Conservation (phyloP, 64 coral and sea anemone species). For the Actinia tenebrosa region DNA sequence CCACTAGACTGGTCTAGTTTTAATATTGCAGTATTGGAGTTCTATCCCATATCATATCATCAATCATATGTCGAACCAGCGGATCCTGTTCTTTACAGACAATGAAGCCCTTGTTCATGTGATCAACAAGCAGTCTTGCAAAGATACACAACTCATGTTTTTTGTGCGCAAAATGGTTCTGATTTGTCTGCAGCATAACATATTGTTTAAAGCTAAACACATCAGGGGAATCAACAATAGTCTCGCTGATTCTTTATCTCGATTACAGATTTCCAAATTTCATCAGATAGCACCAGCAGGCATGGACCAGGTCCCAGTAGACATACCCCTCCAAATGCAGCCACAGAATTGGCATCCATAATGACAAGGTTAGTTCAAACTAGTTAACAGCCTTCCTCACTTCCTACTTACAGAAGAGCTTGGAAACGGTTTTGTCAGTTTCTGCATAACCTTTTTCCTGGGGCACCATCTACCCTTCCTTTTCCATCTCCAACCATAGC, state of each 20-base stretch:
- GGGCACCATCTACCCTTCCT: background rate
- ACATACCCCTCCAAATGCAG: conserved; percentile 30
- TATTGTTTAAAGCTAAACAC: conserved; percentile 32
- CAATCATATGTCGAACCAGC: conserved; percentile 1
- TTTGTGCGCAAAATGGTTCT: conserved; percentile 40
- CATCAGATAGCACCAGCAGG: background rate
- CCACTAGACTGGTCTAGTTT: conserved; percentile 18
- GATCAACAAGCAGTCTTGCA: conserved; percentile 34
- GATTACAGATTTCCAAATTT: conserved; percentile 35
- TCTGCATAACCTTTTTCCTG: background rate
- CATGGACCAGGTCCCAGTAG: conserved; percentile 21
- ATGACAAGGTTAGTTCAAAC: conserved; percentile 20
- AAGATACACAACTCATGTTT: conserved; percentile 31
- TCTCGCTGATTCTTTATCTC: conserved; percentile 37
- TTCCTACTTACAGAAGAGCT: conserved; percentile 26
- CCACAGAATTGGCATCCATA: conserved; percentile 37
- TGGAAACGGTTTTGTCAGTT: conserved; percentile 26
- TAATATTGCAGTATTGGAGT: conserved; percentile 45
- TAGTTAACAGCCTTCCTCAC: conserved; percentile 34
- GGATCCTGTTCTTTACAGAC: conserved; percentile 36
- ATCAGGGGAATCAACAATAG: conserved; percentile 22
- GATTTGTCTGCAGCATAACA: conserved; percentile 32
- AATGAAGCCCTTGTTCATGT: background rate
- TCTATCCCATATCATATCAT: conserved; percentile 42
- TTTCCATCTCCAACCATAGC: conserved; percentile 3